These are phyloP conservation scores for Punctoribates punctum DNA, from an alignment of 2,888 invertebrate genomes.

Conservation along the genomic window DNA sequence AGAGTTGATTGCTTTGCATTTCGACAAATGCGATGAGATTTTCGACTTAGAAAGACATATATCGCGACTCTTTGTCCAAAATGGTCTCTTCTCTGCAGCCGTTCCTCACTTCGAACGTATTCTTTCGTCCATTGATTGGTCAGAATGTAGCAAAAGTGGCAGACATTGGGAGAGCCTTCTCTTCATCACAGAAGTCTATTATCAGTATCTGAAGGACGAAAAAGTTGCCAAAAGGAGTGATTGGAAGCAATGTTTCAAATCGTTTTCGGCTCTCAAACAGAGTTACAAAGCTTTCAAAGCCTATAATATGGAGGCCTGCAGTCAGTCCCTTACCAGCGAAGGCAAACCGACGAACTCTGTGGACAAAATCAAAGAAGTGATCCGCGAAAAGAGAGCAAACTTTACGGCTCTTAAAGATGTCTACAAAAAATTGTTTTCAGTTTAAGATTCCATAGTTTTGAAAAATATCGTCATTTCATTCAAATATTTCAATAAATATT, in stretches of 20 bases:
- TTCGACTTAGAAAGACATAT: not conserved
- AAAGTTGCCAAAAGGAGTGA: not conserved
- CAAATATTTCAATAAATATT: no score
- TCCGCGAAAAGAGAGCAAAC: slow-evolving; percentile 10
- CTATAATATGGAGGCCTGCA: no score
- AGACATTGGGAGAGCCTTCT: slow-evolving; percentile 14
- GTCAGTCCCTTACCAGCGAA: not conserved
- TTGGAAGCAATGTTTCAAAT: slow-evolving; percentile 20
- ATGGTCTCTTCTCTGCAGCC: not conserved
- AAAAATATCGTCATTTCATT: no score
- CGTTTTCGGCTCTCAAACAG: slow-evolving; percentile 22
- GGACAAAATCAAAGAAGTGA: not conserved
- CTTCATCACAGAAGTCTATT: slow-evolving; percentile 10
- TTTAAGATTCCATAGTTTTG: not conserved
- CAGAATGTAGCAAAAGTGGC: not conserved
- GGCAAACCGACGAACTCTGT: not conserved
- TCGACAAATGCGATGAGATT: not conserved
- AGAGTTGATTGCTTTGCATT: slow-evolving; percentile 1
- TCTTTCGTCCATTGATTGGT: not conserved
- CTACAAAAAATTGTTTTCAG: slow-evolving; percentile 11
- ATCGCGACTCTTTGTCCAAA: not conserved
- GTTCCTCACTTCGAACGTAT: not conserved
- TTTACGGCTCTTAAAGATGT: not conserved
- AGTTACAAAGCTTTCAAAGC: not conserved
- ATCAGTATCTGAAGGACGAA: not conserved